Evolutionary conservation across 2,113 vertebrate genomes (phyloP), one percentile per base, ranked within the genome.

Genomic region (Dipodomys spectabilis): DNA sequence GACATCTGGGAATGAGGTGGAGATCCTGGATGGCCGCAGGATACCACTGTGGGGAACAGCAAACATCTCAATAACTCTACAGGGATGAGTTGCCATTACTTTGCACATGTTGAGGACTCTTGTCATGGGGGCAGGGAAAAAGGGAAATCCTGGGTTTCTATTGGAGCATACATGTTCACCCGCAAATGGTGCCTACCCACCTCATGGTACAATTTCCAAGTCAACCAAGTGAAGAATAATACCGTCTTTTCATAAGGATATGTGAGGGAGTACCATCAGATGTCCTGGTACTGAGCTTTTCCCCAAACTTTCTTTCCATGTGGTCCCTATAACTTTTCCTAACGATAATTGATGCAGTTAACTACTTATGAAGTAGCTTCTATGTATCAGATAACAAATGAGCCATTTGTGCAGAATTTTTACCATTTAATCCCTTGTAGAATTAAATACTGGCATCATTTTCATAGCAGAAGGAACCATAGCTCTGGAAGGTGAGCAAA

Each of bases 21-120:
- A 87, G 99, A 95, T 93, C 99, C 99, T 0, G 99, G 99, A 94
- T 99, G 99, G 92, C 99, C 99, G 11, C 99, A 99, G 4, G 99
- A 98, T 74, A 99, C 98, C 99, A 99, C 99, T 99, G 98, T 83
- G 90, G 96, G 18, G 82, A 96, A 82, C 53, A 57, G 23, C 16
- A 94, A 78, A 96, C 19, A 68, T 49, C 57, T 90, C 25, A 96
- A 74, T 32, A 65, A 39, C 30, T 57, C 28, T 1, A 5, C 19
- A 28, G 30, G 27, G 28, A 74, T 1, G 16, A 57, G 2, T 12
- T 18, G 7, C 15, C 78, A 45, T 83, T 88, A 71, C 12, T 45
- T 25, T 23, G 45, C 30, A 73, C 32, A 18, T 0, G 6, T 32
- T 32, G 39, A 69, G 71, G 69, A 30, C 45, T 39, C 49, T 15